Percentiles rank a stretch among this genome's conserved stretches.
Evolutionary conservation across 2,113 vertebrate genomes (phyloP).

Genomic region (Seriola rivoliana): DNA sequence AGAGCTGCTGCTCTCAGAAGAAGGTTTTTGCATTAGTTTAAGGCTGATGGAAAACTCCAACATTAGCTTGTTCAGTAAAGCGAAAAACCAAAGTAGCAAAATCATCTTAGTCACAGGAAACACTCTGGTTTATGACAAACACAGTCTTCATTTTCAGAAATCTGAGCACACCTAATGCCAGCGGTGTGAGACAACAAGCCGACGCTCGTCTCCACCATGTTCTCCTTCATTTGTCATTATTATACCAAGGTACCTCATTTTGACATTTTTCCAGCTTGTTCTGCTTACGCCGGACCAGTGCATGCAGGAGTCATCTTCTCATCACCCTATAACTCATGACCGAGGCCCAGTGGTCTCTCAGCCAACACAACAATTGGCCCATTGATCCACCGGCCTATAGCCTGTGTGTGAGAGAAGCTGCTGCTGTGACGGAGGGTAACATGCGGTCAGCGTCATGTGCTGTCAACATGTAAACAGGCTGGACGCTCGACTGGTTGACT

Average conservation of each 20-base stretch:
- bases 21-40: background rate
- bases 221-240: background rate
- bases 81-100: constrained; percentile 6
- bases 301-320: constrained; percentile 43
- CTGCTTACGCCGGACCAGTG: constrained; percentile 6
- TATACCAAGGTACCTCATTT: background rate
- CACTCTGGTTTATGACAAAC: background rate
- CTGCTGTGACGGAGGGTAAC: constrained; percentile 42
- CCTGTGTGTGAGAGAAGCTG: constrained; percentile 17
- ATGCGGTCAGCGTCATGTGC: constrained; percentile 66
- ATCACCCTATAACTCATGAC: constrained; percentile 64
- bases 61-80: background rate
- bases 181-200: background rate
- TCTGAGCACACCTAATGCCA: background rate
- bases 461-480: constrained; percentile 67
- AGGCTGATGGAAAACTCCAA: constrained; percentile 16
- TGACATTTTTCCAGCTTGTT: constrained; percentile 1
- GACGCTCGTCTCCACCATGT: background rate
- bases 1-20: background rate
- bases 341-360: constrained; percentile 26
- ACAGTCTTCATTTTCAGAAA: constrained; percentile 10
- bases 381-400: constrained; percentile 64
- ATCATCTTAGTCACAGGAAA: background rate
- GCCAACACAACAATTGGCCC: constrained; percentile 54
- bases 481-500: constrained; percentile 61